Percentiles rank a stretch among this genome's conserved stretches.
Evolutionary conservation across 2,797 vertebrate species (phyloP).

Genomic region (Acridotheres tristis): DNA sequence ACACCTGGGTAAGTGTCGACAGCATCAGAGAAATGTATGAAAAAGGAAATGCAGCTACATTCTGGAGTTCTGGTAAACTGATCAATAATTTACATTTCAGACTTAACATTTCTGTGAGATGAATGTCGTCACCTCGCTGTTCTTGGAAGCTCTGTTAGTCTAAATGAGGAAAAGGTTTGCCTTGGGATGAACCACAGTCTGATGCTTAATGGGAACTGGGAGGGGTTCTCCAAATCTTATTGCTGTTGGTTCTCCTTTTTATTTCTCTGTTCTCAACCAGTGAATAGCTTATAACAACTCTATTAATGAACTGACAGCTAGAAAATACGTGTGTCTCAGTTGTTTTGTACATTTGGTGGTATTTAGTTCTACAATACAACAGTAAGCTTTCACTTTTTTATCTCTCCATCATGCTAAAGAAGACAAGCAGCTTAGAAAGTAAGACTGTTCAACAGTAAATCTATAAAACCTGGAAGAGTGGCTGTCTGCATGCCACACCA

Average conservation of each 20-base stretch:
- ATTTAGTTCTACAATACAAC: not conserved
- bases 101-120: constrained; percentile 15
- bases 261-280: not conserved
- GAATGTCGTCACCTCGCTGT: not conserved
- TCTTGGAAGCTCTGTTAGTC: constrained; percentile 17
- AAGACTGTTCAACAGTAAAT: not conserved
- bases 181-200: not conserved
- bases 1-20: constrained; percentile 52
- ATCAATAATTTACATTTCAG: constrained; percentile 61
- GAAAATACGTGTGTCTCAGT: rapidly evolving
- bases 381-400: not conserved
- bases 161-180: constrained; percentile 23
- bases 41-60: constrained; percentile 34
- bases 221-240: not conserved
- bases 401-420: not conserved
- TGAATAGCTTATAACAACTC: not conserved
- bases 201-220: not conserved
- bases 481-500: not conserved
- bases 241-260: not conserved
- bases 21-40: constrained; percentile 25
- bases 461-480: not conserved
- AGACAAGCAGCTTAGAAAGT: not conserved
- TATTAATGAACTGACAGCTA: not conserved
- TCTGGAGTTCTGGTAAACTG: constrained; percentile 52
- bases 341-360: not conserved